Evolutionary conservation across 2,113 vertebrate species (phyloP).

Genomic region (Ammospiza nelsoni): DNA sequence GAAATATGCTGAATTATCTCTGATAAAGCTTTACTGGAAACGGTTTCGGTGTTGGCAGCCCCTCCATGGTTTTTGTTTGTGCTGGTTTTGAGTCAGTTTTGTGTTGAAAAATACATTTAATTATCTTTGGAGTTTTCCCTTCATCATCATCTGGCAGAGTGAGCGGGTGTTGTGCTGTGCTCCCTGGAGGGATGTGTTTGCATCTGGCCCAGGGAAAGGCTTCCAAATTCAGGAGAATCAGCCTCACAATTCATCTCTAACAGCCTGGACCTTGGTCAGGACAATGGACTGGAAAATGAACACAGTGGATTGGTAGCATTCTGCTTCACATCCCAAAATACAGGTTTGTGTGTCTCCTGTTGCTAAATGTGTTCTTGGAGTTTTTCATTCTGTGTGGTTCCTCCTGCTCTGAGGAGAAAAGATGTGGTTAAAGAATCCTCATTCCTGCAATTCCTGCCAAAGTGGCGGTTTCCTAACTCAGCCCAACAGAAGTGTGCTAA

Average conservation of each 20-base stretch:
- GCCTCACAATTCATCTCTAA: neutral
- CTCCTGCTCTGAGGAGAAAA: neutral
- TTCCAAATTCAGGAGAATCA: neutral
- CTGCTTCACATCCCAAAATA: neutral
- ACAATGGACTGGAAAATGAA: neutral
- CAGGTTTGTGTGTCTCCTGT: neutral
- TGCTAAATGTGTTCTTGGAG: neutral
- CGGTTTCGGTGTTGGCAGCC: slow-evolving; percentile 21
- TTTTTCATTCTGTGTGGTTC: neutral
- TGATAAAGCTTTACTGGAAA: slow-evolving; percentile 62
- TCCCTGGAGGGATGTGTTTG: neutral
- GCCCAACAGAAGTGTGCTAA: neutral
- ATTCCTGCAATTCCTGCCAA: neutral
- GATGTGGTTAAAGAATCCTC: neutral
- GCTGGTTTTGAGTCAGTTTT: slow-evolving; percentile 15
- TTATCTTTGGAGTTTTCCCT: neutral
- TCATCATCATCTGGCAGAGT: neutral
- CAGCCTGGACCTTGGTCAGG: neutral
- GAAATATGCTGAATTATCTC: slow-evolving; percentile 53
- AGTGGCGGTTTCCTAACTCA: neutral
- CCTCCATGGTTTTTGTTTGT: slow-evolving; percentile 37
- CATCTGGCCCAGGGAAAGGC: neutral
- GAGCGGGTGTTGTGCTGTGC: neutral
- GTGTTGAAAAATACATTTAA: slow-evolving; percentile 3
- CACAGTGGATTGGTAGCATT: neutral